Conservation (phyloP, 2,797 vertebrate genomes). For the Odontamblyopus lacepedii region DNA sequence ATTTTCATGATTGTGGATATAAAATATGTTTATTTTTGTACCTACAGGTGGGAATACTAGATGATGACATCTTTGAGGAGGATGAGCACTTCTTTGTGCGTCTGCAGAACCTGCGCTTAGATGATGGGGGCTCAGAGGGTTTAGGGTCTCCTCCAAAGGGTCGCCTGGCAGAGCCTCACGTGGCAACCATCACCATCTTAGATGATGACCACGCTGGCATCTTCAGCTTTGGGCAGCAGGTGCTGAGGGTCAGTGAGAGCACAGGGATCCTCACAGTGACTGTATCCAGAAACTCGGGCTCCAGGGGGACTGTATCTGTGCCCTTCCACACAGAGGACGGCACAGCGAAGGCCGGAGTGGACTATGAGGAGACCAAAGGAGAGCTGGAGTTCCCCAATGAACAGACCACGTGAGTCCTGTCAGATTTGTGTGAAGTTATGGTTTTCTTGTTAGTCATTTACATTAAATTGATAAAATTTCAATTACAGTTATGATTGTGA, state of each 20-base stretch:
- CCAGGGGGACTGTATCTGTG: conserved; percentile 87
- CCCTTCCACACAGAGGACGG: conserved; percentile 90
- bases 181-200: conserved; percentile 91
- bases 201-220: conserved; percentile 97
- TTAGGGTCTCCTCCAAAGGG: conserved; percentile 79
- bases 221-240: conserved; percentile 86
- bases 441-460: too few relatives aligned
- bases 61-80: conserved; percentile 95
- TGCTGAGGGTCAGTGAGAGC: conserved; percentile 89
- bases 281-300: conserved; percentile 87
- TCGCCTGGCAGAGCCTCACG: conserved; percentile 82
- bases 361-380: conserved; percentile 87
- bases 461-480: too few relatives aligned
- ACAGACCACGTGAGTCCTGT: conserved; percentile 85
- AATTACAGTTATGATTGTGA: too few relatives aligned
- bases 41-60: conserved; percentile 85
- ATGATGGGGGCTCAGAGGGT: conserved; percentile 82
- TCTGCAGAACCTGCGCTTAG: conserved; percentile 88
- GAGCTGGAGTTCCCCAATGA: conserved; percentile 91
- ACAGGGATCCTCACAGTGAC: conserved; percentile 85
- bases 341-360: conserved; percentile 82
- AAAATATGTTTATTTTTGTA: background rate
- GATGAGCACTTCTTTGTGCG: conserved; percentile 91
- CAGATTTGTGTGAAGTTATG: too few relatives aligned
- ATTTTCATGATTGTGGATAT: background rate